These are phyloP conservation scores for Microctenopoma steveboyesi DNA, from an alignment of 2,797 vertebrate species.

Conservation along the genomic window DNA sequence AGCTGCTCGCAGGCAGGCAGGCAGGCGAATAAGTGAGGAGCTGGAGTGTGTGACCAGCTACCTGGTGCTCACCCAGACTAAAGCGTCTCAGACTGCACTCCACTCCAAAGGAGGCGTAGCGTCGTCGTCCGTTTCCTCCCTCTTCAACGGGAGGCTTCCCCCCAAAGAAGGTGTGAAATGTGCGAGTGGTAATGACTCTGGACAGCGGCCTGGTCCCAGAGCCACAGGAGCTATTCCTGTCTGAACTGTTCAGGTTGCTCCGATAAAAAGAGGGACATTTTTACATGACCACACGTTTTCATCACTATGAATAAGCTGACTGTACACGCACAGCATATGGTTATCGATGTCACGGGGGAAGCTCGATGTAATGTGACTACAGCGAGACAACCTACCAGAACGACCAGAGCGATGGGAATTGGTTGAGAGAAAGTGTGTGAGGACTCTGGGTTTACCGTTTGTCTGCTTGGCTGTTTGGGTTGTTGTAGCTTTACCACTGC, in stretches of 20 bases:
- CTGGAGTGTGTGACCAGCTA: slow-evolving; percentile 63
- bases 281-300: not conserved
- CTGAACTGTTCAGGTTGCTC: not conserved
- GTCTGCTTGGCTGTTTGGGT: no score
- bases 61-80: slow-evolving; percentile 32
- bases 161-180: slow-evolving; percentile 17
- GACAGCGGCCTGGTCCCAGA: slow-evolving; percentile 5
- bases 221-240: no score
- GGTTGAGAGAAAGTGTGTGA: no score
- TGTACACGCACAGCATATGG: no score
- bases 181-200: slow-evolving; percentile 15
- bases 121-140: not conserved
- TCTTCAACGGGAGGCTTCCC: not conserved
- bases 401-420: no score
- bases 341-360: not conserved
- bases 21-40: slow-evolving; percentile 62
- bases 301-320: not conserved
- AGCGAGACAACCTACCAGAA: no score
- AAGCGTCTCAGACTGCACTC: slow-evolving; percentile 30
- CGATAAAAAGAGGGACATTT: not conserved
- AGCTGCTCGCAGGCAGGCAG: slow-evolving; percentile 57
- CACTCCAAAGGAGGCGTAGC: not conserved
- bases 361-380: no score
- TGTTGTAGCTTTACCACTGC: no score
- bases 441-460: no score